Evolutionary conservation across 2,113 vertebrate genomes (phyloP).

Genomic region (Eulacestoma nigropectus): DNA sequence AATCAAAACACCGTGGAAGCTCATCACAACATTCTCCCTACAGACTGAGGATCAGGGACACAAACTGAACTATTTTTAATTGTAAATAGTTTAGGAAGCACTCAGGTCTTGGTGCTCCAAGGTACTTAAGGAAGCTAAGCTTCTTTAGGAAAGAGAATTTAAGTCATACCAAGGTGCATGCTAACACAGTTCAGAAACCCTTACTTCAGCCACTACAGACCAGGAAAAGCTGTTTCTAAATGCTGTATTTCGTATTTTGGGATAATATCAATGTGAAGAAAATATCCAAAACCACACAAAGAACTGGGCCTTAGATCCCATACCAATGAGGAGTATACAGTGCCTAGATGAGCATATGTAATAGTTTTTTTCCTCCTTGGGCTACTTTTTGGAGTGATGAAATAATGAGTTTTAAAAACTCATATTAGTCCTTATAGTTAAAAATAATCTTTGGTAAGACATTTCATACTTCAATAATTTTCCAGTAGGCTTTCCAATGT

Average conservation of each 20-base stretch:
- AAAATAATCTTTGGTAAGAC: not conserved
- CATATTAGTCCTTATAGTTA: not conserved
- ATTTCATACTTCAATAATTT: not conserved
- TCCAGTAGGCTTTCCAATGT: not conserved
- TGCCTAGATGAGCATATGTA: not conserved
- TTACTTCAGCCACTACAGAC: not conserved
- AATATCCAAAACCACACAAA: not conserved
- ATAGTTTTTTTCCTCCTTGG: not conserved
- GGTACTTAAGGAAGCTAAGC: not conserved
- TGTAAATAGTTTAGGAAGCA: not conserved
- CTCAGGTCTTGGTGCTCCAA: not conserved
- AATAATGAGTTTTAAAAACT: not conserved
- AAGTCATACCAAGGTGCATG: not conserved
- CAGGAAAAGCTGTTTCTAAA: not conserved
- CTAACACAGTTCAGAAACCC: not conserved
- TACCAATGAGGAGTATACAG: not conserved
- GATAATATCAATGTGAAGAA: not conserved
- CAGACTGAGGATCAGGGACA: not conserved
- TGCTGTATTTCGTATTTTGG: not conserved
- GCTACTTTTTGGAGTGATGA: not conserved
- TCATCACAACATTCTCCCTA: not conserved
- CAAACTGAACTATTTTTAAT: not conserved
- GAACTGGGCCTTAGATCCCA: not conserved
- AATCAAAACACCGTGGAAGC: not conserved
- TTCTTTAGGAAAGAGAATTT: not conserved